A percentile compares a stretch with the other conserved stretches of the same genome.
These are phyloP conservation scores for Erithacus rubecula DNA, from an alignment of 2,797 vertebrate genomes.

Conservation along the genomic window DNA sequence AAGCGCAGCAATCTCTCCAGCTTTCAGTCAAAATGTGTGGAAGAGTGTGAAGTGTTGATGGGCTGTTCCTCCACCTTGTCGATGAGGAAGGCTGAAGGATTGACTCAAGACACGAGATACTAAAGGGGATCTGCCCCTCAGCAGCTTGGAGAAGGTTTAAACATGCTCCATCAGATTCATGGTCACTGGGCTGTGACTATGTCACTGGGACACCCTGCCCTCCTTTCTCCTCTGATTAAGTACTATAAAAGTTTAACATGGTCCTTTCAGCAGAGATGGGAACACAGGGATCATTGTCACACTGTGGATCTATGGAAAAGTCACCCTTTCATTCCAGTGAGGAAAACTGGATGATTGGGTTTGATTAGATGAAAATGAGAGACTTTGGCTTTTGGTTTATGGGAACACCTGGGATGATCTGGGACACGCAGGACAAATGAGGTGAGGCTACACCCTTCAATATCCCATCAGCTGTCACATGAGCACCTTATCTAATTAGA, in stretches of 20 bases:
- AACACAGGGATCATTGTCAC: background rate
- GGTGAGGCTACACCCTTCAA: background rate
- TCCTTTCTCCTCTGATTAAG: background rate
- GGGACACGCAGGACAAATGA: background rate
- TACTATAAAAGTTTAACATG: background rate
- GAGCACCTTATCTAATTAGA: background rate
- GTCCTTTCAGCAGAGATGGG: background rate
- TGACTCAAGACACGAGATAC: background rate
- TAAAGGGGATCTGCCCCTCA: background rate
- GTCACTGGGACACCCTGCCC: background rate
- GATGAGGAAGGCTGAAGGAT: background rate
- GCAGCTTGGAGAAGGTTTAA: background rate
- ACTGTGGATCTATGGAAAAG: background rate
- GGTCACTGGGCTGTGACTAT: background rate
- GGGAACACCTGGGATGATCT: background rate
- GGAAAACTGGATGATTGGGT: background rate
- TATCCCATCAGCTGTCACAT: background rate
- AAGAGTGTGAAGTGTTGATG: background rate
- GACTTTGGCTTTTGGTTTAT: background rate
- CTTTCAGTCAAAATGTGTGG: background rate
- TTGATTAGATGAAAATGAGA: background rate
- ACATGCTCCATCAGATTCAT: background rate
- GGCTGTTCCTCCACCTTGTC: background rate
- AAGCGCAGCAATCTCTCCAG: background rate
- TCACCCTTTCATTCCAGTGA: background rate